A percentile compares a stretch with the other conserved stretches of the same genome.
Conservation (phyloP, 1,140 invertebrate genomes). For the Dinothrombium tinctorium region DNA sequence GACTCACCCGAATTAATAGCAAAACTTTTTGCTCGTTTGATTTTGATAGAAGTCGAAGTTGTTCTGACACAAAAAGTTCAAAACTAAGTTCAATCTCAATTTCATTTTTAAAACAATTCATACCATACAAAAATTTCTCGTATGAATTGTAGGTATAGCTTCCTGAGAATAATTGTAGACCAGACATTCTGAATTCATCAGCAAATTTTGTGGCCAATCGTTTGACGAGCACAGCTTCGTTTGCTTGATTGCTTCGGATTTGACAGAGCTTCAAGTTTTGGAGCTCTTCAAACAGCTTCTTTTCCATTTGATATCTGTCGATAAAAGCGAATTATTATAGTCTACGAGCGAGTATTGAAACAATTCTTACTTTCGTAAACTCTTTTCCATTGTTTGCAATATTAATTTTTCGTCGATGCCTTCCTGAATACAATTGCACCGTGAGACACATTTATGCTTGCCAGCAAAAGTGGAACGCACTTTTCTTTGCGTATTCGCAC, state of each 20-base stretch:
- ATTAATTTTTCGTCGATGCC: too few relatives aligned
- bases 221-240: slow-evolving; percentile 69
- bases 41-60: too few relatives aligned
- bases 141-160: slow-evolving; percentile 57
- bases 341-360: too few relatives aligned
- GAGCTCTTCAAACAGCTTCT: slow-evolving; percentile 78
- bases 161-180: slow-evolving; percentile 40
- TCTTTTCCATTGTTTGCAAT: slow-evolving; percentile 11
- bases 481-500: too few relatives aligned
- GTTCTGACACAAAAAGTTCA: too few relatives aligned
- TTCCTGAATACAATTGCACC: too few relatives aligned
- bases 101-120: slow-evolving; percentile 7
- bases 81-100: not conserved
- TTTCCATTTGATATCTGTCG: slow-evolving; percentile 56
- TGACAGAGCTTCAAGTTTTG: slow-evolving; percentile 74
- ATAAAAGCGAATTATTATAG: too few relatives aligned
- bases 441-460: too few relatives aligned
- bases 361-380: slow-evolving; percentile 9
- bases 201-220: slow-evolving; percentile 51
- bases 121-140: slow-evolving; percentile 69
- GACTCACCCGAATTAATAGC: too few relatives aligned
- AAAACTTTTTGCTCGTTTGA: too few relatives aligned
- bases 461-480: too few relatives aligned
- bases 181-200: slow-evolving; percentile 41
- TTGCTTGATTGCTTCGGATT: slow-evolving; percentile 61